Evolutionary conservation across 1,140 invertebrate species (phyloP), one percentile per base, ranked within the genome.

Genomic region (Coenobita brevimanus): DNA sequence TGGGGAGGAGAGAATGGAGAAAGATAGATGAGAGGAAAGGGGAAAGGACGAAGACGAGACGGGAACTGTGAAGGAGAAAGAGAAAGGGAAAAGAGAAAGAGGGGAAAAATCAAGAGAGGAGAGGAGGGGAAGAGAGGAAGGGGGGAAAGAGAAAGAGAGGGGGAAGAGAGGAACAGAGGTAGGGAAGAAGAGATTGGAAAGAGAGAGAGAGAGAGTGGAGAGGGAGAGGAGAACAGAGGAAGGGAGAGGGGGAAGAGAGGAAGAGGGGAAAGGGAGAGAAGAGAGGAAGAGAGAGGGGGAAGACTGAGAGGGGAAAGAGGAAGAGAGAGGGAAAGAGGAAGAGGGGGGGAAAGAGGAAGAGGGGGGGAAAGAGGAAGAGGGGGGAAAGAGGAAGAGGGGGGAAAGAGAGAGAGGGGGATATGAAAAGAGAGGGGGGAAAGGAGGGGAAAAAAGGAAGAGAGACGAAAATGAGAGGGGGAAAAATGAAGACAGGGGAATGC

Each of bases 141-240:
- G 46, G 17, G 46, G 17, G 46, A 50, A 17, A 50, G 46, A 50
- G 46, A 50, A 17, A 50, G 46, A 50, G 46, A 50, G 46, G 17
- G 46, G 46, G 17, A 17, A 50, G 46, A 17, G 46, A 50, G 46
- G 17, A 17, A 50, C 36, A 50, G 24, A 76, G 50, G n/a, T 54
- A 27, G 88, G 33, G 41, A 89, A 17, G 60, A 46, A 89, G 38
- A 43, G 80, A 86, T 46, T n/a, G 30, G 73, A 62, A 36, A 17
- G 86, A 33, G 41, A 62, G 46, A 50, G 46, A 50, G 46, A 50
- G 46, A 50, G 46, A 50, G 46, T 8, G 46, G 17, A 17, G 17
- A 17, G 17, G 46, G 17, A 17, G 17, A 17, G 17, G 46, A 50
- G 46, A 50, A 17, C 6, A 17, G 46, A 50, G 46, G 17, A 17